Conservation (phyloP, 1,140 invertebrate species). For the Drosophila cardini region DNA sequence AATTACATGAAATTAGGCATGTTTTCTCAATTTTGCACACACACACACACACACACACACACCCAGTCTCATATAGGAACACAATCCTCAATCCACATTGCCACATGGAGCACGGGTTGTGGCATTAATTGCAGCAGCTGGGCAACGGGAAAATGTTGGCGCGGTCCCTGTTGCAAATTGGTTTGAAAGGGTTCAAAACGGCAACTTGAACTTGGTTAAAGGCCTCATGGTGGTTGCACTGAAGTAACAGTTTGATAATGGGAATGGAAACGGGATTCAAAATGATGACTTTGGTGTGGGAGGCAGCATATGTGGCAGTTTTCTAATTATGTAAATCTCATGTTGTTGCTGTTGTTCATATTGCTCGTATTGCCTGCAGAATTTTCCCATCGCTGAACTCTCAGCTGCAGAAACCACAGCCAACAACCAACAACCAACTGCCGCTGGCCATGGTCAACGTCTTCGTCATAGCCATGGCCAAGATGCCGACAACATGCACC, state of each 20-base stretch:
- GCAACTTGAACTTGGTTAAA: conserved; percentile 72
- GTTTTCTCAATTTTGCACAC: conserved; percentile 81
- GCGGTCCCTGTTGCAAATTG: conserved; percentile 63
- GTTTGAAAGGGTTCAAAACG: conserved; percentile 75
- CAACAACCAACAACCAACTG: conserved; percentile 28
- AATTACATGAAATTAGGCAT: conserved; percentile 85
- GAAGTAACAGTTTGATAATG: conserved; percentile 17
- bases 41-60: conserved; percentile 27
- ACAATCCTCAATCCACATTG: conserved; percentile 31
- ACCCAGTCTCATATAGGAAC: conserved; percentile 8
- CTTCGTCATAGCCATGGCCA: conserved; percentile 9
- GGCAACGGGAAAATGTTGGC: conserved; percentile 53
- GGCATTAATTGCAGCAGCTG: conserved; percentile 82
- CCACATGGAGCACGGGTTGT: conserved; percentile 53
- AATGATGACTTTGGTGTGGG: conserved; percentile 35
- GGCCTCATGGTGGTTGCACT: conserved; percentile 51
- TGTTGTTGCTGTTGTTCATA: conserved; percentile 25
- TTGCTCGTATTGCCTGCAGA: conserved; percentile 12
- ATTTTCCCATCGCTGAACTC: conserved; percentile 30
- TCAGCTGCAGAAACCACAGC: conserved; percentile 33
- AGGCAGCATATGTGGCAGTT: conserved; percentile 71
- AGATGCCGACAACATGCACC: conserved; percentile 53
- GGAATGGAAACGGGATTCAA: neutral
- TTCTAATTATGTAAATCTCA: conserved; percentile 80
- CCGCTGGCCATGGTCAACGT: conserved; percentile 36